Conservation (phyloP, 2,797 vertebrate species). For the Crenuchus spilurus region DNA sequence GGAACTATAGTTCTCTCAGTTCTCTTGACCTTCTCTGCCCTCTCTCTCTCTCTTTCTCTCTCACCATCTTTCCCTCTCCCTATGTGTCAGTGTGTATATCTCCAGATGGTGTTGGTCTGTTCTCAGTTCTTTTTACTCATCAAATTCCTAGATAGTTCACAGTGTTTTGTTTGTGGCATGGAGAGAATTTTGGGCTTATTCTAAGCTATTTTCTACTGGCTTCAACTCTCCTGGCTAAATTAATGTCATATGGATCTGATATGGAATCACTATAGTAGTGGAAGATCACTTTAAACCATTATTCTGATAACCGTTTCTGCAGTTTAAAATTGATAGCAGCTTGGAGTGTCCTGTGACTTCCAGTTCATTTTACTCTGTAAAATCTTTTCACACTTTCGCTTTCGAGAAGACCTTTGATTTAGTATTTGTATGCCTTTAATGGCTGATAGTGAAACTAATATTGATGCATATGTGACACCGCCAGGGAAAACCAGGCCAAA, state of each 20-base stretch:
- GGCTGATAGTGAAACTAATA: neutral
- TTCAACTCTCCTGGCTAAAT: neutral
- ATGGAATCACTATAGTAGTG: neutral
- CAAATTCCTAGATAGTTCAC: neutral
- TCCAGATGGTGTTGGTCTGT: constrained; percentile 4
- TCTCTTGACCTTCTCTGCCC: neutral
- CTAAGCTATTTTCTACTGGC: neutral
- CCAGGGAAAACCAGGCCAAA: no score
- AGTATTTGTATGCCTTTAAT: neutral
- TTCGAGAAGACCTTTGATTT: neutral
- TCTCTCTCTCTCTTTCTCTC: neutral
- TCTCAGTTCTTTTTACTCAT: constrained; percentile 1
- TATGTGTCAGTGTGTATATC: neutral
- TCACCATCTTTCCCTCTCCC: neutral
- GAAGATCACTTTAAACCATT: neutral
- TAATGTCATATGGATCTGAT: neutral
- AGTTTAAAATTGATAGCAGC: neutral
- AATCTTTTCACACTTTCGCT: neutral
- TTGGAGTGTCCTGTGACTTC: neutral
- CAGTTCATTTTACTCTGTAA: neutral
- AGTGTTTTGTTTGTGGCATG: neutral
- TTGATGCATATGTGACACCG: neutral
- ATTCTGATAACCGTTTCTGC: neutral
- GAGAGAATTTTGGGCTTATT: neutral
- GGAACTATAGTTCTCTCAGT: neutral